phyloP scores from a whole-genome alignment of 2,113 vertebrate species.

The Oostethus manadensis region DNA sequence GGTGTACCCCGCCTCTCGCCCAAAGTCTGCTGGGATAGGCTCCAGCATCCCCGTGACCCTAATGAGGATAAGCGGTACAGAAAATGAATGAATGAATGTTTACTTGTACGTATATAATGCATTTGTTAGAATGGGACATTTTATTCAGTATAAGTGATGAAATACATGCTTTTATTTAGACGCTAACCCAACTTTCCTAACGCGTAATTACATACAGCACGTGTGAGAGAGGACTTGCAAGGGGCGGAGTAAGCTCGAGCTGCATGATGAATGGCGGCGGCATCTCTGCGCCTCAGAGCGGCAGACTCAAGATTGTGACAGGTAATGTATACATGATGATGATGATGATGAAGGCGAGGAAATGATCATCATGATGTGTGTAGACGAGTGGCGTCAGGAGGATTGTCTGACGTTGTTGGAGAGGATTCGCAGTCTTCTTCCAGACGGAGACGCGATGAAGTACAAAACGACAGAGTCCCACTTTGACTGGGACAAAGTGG shows the following conservation, averaged over 20 bases:
- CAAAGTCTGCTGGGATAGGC: no score
- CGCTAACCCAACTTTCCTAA: no score
- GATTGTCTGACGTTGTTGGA: conserved; percentile 73
- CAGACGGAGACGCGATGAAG: conserved; percentile 70
- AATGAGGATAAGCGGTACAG: no score
- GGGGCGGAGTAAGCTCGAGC: conserved; percentile 36
- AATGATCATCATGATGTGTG: background rate
- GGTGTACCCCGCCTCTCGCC: no score
- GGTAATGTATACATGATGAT: conserved; percentile 35
- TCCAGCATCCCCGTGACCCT: no score
- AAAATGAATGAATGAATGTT: no score
- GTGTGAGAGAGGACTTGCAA: conserved; percentile 3
- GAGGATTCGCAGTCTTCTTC: conserved; percentile 67
- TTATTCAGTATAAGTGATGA: background rate
- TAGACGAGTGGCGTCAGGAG: conserved; percentile 71
- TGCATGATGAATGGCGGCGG: conserved; percentile 73
- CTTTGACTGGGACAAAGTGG: conserved; percentile 77
- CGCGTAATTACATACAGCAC: background rate
- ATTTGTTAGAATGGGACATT: no score
- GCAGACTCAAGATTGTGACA: conserved; percentile 53
- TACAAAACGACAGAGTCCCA: conserved; percentile 78
- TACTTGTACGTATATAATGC: no score
- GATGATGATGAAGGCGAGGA: background rate
- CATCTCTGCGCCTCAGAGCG: conserved; percentile 48
- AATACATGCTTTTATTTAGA: background rate